These are phyloP conservation scores for Bombycilla garrulus DNA, from an alignment of 2,113 vertebrate species.

Conservation along the genomic window DNA sequence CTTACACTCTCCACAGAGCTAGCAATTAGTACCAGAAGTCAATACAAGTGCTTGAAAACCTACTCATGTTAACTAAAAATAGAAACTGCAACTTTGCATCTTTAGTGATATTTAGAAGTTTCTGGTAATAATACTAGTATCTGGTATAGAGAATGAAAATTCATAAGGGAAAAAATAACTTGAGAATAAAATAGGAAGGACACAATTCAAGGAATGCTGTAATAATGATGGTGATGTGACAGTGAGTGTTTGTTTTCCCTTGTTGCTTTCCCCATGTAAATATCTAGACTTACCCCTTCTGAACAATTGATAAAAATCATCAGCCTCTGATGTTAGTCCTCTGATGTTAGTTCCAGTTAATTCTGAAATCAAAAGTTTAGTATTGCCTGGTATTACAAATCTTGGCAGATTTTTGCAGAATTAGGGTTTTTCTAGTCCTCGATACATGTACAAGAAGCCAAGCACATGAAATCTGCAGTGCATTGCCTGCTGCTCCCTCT, in stretches of 20 bases:
- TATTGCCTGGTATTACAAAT: not conserved
- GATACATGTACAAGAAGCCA: not conserved
- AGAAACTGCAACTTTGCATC: not conserved
- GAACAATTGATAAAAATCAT: not conserved
- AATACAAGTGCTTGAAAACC: not conserved
- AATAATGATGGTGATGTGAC: fast-evolving
- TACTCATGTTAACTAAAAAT: not conserved
- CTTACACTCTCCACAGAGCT: not conserved
- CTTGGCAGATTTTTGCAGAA: not conserved
- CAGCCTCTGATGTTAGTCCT: not conserved
- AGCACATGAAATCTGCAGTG: not conserved
- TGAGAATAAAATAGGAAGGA: not conserved
- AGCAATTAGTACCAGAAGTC: constrained; percentile 14
- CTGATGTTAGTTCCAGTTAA: not conserved
- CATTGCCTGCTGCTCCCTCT: not conserved
- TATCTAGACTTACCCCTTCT: not conserved
- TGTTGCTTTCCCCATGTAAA: not conserved
- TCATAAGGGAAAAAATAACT: not conserved
- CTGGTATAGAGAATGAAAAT: not conserved
- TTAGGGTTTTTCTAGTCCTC: not conserved
- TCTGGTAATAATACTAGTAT: not conserved
- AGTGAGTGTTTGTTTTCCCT: not conserved
- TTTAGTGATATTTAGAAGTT: not conserved
- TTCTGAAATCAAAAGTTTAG: not conserved
- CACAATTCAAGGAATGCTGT: not conserved